These are phyloP conservation scores for Lutraria rhynchaena DNA, from an alignment of 1,140 invertebrate species.

Conservation along the genomic window DNA sequence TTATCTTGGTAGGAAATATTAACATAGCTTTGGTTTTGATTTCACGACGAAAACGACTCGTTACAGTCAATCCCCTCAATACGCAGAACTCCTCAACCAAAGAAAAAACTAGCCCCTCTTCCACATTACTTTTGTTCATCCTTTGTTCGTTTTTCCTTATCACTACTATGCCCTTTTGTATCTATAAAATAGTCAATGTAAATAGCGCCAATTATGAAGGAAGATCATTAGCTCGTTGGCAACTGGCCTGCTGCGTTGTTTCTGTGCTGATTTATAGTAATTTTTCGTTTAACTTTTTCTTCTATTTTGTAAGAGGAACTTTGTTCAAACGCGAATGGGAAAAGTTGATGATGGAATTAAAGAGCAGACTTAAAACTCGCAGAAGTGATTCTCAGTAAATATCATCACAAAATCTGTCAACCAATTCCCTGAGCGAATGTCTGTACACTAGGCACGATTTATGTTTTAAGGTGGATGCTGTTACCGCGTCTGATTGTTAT, in stretches of 20 bases:
- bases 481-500: no score
- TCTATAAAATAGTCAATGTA: background rate
- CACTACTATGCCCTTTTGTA: background rate
- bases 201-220: no score
- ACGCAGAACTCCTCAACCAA: background rate
- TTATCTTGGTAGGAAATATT: background rate
- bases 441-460: no score
- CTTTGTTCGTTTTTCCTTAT: background rate
- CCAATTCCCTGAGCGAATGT: no score
- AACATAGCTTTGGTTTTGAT: background rate
- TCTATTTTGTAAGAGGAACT: constrained; percentile 19
- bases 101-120: background rate
- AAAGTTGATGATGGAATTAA: background rate
- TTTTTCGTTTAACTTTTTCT: constrained; percentile 18
- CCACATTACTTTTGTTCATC: constrained; percentile 10
- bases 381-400: background rate
- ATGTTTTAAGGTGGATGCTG: no score
- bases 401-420: no score
- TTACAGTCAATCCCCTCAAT: background rate
- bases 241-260: background rate
- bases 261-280: background rate
- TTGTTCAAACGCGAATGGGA: constrained; percentile 8
- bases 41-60: background rate
- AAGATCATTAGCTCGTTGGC: background rate
- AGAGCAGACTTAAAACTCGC: background rate